A percentile compares a stretch with the other conserved stretches of the same genome.
Conservation (phyloP, 2,113 vertebrate genomes). For the Phyllopteryx taeniolatus region DNA sequence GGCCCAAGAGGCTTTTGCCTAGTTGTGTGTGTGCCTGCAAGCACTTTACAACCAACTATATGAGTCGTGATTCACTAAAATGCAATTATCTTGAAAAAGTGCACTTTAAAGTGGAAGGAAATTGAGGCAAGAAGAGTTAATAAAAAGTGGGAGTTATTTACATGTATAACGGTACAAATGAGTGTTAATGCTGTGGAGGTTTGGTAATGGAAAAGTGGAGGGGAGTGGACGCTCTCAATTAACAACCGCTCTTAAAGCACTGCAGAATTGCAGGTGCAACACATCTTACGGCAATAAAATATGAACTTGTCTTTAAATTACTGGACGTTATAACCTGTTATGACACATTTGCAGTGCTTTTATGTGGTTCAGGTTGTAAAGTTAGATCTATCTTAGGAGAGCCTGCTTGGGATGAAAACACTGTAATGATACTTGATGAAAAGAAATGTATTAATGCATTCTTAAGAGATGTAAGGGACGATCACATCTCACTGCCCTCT, state of each 20-base stretch:
- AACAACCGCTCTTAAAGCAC: conserved; percentile 50
- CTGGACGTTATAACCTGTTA: conserved; percentile 23
- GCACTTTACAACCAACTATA: conserved; percentile 55
- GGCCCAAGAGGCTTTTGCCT: conserved; percentile 49
- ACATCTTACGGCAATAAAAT: conserved; percentile 40
- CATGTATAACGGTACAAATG: conserved; percentile 55
- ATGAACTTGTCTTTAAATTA: conserved; percentile 19
- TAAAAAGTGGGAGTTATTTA: conserved; percentile 70
- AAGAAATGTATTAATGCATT: neutral
- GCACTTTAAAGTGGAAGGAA: conserved; percentile 64
- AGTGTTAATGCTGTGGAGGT: conserved; percentile 51
- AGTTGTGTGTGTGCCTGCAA: conserved; percentile 46
- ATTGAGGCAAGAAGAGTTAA: conserved; percentile 62
- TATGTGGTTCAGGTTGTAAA: conserved; percentile 23
- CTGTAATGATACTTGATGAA: neutral
- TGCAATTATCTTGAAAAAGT: conserved; percentile 69
- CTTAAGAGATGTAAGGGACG: neutral
- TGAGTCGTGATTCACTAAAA: conserved; percentile 61
- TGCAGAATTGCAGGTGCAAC: conserved; percentile 54
- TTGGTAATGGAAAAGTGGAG: conserved; percentile 52
- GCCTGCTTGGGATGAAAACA: neutral
- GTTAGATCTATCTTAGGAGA: conserved; percentile 4
- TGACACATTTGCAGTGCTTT: conserved; percentile 20
- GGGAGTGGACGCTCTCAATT: conserved; percentile 32
- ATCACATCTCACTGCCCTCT: conserved; percentile 22